Evolutionary conservation across 2,797 vertebrate species (phyloP).

Genomic region (Spondyliosoma cantharus): DNA sequence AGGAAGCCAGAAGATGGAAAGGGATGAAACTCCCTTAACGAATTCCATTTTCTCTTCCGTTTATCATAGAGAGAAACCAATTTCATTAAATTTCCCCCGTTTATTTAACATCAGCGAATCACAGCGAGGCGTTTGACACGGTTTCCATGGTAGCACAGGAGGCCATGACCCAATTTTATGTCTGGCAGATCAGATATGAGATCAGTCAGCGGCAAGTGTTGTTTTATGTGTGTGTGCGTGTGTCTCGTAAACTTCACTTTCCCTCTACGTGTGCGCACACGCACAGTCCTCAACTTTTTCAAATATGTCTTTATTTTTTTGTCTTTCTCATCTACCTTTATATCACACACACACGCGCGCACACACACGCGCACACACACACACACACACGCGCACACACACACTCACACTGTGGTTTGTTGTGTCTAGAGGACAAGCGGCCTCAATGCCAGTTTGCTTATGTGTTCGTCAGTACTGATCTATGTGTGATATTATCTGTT

Average conservation of each 20-base stretch:
- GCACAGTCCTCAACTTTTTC: slow-evolving; percentile 15
- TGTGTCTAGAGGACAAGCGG: background rate
- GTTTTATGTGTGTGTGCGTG: slow-evolving; percentile 23
- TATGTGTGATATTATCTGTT: background rate
- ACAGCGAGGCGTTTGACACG: slow-evolving; percentile 61
- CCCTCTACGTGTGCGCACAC: slow-evolving; percentile 4
- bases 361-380: background rate
- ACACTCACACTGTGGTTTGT: background rate
- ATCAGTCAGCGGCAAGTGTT: slow-evolving; percentile 21
- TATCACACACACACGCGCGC: background rate
- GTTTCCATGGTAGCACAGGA: slow-evolving; percentile 73
- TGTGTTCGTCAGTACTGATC: background rate
- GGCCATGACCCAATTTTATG: slow-evolving; percentile 73
- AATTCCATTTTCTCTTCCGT: slow-evolving; percentile 67
- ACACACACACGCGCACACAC: background rate
- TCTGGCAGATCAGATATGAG: slow-evolving; percentile 68
- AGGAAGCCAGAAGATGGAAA: slow-evolving; percentile 18
- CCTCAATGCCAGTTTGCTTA: background rate
- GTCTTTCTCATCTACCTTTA: background rate
- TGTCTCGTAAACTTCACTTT: too few species aligned
- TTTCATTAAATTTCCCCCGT: slow-evolving; percentile 65
- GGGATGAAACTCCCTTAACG: slow-evolving; percentile 52
- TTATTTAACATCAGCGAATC: slow-evolving; percentile 69
- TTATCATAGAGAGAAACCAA: slow-evolving; percentile 66
- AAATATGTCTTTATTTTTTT: slow-evolving; percentile 11